Conservation (phyloP, 2,797 vertebrate species). For the Pseudopleuronectes americanus region DNA sequence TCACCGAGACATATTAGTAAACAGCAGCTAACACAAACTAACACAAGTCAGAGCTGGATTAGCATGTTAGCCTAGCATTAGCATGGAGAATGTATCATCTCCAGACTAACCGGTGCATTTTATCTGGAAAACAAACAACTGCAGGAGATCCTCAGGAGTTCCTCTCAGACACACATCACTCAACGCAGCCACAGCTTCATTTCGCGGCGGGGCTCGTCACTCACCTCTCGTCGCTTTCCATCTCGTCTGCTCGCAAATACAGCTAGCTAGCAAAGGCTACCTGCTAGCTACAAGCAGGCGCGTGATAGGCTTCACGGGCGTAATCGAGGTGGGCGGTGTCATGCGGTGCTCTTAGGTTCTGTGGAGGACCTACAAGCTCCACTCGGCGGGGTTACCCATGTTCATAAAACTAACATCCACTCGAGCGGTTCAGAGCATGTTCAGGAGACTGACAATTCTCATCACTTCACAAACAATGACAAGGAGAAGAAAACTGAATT, state of each 20-base stretch:
- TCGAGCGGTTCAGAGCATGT: too few relatives aligned
- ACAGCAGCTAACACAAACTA: neutral
- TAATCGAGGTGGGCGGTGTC: conserved; percentile 46
- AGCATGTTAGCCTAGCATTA: conserved; percentile 68
- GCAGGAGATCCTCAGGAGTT: neutral
- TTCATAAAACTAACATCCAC: neutral
- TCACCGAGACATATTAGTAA: neutral
- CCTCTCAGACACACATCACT: accelerated
- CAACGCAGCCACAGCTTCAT: accelerated
- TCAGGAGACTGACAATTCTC: too few relatives aligned
- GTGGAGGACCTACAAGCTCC: neutral
- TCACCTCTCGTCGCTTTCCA: conserved; percentile 73
- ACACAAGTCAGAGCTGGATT: conserved; percentile 17
- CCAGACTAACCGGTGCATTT: neutral
- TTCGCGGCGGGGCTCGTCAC: neutral
- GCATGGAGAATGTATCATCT: neutral
- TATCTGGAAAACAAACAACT: neutral
- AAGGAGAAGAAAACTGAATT: too few relatives aligned
- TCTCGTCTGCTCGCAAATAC: conserved; percentile 23
- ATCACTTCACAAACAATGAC: too few relatives aligned
- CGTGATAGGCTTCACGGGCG: neutral
- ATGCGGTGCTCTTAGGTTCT: accelerated
- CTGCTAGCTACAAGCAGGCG: conserved; percentile 24
- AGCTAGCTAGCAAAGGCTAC: conserved; percentile 52
- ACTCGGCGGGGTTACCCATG: conserved; percentile 11